Conservation (phyloP, 2,888 invertebrate genomes). For the Lymantria monacha region DNA sequence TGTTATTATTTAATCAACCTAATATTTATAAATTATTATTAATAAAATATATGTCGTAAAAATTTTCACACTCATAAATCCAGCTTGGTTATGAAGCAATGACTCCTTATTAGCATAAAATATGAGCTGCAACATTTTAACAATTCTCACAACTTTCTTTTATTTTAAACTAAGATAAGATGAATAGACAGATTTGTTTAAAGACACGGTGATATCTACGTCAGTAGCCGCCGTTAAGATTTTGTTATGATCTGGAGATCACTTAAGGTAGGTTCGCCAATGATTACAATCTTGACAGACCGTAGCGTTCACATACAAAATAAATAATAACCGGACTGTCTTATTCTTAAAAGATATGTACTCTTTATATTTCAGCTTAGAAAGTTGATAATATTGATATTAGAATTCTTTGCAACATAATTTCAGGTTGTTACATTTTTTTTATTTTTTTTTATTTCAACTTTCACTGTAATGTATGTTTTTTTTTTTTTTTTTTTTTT, state of each 20-base stretch:
- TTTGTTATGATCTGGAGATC: constrained; percentile 24
- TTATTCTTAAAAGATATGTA: constrained; percentile 20
- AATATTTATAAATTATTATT: neutral
- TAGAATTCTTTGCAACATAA: too few relatives aligned
- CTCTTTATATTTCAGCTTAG: constrained; percentile 23
- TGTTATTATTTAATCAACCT: constrained; percentile 1
- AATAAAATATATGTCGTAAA: neutral
- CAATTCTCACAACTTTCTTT: neutral
- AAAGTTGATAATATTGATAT: constrained; percentile 23
- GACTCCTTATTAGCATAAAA: neutral
- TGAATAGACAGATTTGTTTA: neutral
- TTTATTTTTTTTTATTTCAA: too few relatives aligned
- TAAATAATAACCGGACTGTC: constrained; percentile 34
- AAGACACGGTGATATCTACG: neutral
- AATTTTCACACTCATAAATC: neutral
- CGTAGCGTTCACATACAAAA: constrained; percentile 31
- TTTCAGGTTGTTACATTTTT: too few relatives aligned
- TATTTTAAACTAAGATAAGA: neutral
- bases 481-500: too few relatives aligned
- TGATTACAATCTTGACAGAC: constrained; percentile 33
- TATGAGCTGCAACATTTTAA: neutral
- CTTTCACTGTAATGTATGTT: too few relatives aligned
- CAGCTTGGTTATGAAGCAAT: neutral
- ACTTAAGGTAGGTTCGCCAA: constrained; percentile 22
- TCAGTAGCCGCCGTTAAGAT: constrained; percentile 4